Percentiles rank a stretch among this genome's conserved stretches.
Evolutionary conservation across 2,113 vertebrate genomes (phyloP).

Genomic region (Formicarius rufipectus): DNA sequence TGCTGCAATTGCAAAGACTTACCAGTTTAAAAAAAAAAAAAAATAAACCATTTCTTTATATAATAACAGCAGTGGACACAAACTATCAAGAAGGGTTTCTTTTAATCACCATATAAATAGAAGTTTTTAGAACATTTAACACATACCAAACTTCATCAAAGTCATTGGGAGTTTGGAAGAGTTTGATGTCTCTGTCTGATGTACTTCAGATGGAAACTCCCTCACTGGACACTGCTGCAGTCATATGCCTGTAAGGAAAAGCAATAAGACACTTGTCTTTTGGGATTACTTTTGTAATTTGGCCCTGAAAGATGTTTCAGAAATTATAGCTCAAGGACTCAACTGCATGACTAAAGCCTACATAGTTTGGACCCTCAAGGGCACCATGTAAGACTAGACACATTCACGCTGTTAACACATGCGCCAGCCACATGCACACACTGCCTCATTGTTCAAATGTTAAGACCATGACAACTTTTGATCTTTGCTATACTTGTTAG

Average conservation of each 20-base stretch:
- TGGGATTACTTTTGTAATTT: neutral
- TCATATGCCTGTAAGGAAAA: neutral
- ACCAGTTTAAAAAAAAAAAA: neutral
- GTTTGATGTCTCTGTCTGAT: neutral
- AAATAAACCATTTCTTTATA: neutral
- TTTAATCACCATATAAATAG: neutral
- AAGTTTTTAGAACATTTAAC: neutral
- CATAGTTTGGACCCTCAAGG: neutral
- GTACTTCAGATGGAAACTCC: neutral
- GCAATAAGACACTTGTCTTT: neutral
- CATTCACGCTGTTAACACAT: neutral
- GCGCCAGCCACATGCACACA: neutral
- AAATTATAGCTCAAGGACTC: neutral
- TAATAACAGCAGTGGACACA: neutral
- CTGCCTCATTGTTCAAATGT: neutral
- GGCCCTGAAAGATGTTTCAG: neutral
- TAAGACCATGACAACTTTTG: neutral
- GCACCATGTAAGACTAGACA: neutral
- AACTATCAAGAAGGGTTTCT: neutral
- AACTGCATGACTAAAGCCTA: neutral
- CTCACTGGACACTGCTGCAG: neutral
- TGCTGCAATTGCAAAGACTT: neutral
- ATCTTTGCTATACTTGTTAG: neutral
- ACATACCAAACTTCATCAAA: neutral
- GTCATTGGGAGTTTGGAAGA: neutral